These are phyloP conservation scores for Nyleta sp. DNA, from an alignment of 2,888 invertebrate genomes.

Conservation along the genomic window DNA sequence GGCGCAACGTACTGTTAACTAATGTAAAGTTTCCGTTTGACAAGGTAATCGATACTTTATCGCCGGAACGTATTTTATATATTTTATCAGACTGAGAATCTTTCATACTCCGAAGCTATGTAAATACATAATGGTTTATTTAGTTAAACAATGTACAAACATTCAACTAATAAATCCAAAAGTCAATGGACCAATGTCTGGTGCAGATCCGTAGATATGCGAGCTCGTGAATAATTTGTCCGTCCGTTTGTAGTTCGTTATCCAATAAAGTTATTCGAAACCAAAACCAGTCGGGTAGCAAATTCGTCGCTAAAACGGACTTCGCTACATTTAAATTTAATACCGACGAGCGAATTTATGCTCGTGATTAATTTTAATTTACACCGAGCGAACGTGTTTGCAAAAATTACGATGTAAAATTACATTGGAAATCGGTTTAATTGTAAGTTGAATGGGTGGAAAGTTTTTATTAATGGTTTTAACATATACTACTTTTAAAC, in stretches of 20 bases:
- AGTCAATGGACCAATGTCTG: conserved; percentile 57
- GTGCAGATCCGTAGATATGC: conserved; percentile 55
- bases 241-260: conserved; percentile 62
- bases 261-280: conserved; percentile 64
- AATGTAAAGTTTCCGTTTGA: neutral
- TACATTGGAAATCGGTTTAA: neutral
- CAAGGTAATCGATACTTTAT: neutral
- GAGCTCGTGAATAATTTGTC: conserved; percentile 64
- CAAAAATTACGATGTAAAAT: neutral
- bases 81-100: conserved; percentile 24
- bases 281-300: conserved; percentile 45
- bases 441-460: too few relatives aligned
- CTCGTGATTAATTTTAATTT: conserved; percentile 41
- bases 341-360: conserved; percentile 32
- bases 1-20: neutral
- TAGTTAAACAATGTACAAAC: conserved; percentile 58
- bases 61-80: conserved; percentile 24
- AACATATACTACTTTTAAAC: too few relatives aligned
- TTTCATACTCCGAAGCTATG: conserved; percentile 38
- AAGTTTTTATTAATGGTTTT: too few relatives aligned
- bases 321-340: conserved; percentile 54
- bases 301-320: conserved; percentile 49
- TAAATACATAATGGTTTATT: conserved; percentile 45
- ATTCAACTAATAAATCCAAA: conserved; percentile 59
- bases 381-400: neutral